A percentile compares a stretch with the other conserved stretches of the same genome.
Conservation (phyloP, 2,113 vertebrate genomes). For the Planiliza haematocheilus region DNA sequence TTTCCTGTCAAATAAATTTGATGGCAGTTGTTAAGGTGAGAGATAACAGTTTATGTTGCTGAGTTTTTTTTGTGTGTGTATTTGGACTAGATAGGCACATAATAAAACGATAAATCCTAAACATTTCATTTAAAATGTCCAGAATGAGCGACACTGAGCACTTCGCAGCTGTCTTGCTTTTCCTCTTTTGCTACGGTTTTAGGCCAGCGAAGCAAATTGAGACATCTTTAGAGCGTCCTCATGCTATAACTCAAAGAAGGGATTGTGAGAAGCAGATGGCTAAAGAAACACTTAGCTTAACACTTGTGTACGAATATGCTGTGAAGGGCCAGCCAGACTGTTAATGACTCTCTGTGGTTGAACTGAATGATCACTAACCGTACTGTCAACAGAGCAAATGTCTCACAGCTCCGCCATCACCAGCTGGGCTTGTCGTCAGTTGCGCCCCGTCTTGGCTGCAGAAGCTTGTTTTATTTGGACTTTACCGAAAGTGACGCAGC, state of each 20-base stretch:
- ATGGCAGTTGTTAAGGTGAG: too few species aligned
- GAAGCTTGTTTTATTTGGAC: conserved; percentile 33
- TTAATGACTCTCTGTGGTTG: conserved; percentile 37
- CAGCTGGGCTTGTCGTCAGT: conserved; percentile 31
- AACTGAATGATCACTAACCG: conserved; percentile 34
- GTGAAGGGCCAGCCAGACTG: conserved; percentile 38
- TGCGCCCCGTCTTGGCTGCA: background rate
- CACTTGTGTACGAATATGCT: conserved; percentile 29
- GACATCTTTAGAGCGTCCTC: conserved; percentile 9
- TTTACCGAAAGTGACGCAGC: conserved; percentile 27
- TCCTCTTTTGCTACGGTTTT: background rate
- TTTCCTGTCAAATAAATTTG: too few species aligned
- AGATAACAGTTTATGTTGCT: too few species aligned
- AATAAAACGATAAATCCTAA: background rate
- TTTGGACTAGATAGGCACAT: too few species aligned
- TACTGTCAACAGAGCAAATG: conserved; percentile 17
- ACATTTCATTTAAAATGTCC: background rate
- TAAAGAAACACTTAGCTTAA: conserved; percentile 32
- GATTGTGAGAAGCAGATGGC: conserved; percentile 23
- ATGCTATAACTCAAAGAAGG: conserved; percentile 24
- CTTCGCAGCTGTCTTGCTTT: background rate
- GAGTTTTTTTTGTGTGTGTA: too few species aligned
- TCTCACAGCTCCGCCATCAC: conserved; percentile 14
- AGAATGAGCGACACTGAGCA: background rate
- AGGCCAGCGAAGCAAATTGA: conserved; percentile 22